Evolutionary conservation across 2,113 vertebrate species (phyloP).

Genomic region (Phaethornis superciliosus): DNA sequence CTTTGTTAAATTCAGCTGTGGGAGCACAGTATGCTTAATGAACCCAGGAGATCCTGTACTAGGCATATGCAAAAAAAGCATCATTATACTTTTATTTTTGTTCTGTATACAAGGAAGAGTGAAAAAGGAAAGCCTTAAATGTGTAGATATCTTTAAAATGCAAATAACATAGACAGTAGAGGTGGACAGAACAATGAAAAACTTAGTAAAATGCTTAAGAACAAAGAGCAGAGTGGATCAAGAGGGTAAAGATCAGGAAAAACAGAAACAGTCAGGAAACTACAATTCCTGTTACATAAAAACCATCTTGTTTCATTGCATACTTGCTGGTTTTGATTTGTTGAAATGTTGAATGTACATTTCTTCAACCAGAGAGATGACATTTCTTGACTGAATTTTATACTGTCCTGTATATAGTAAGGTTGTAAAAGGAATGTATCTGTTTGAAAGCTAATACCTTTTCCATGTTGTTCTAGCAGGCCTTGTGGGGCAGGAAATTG

Average conservation of each 20-base stretch:
- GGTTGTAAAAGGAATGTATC: neutral
- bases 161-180: neutral
- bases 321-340: neutral
- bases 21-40: neutral
- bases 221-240: neutral
- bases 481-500: neutral
- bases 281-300: neutral
- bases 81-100: neutral
- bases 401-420: neutral
- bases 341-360: neutral
- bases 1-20: neutral
- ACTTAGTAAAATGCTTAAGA: neutral
- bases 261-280: neutral
- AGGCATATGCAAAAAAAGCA: neutral
- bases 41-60: neutral
- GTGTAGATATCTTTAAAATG: neutral
- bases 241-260: neutral
- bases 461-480: neutral
- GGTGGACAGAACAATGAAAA: neutral
- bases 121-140: neutral
- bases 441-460: neutral
- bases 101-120: neutral
- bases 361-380: neutral
- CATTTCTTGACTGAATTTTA: neutral
- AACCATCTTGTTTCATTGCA: neutral